These are phyloP conservation scores for Drosophila pallidifrons DNA, from an alignment of 1,140 invertebrate genomes.

Conservation along the genomic window DNA sequence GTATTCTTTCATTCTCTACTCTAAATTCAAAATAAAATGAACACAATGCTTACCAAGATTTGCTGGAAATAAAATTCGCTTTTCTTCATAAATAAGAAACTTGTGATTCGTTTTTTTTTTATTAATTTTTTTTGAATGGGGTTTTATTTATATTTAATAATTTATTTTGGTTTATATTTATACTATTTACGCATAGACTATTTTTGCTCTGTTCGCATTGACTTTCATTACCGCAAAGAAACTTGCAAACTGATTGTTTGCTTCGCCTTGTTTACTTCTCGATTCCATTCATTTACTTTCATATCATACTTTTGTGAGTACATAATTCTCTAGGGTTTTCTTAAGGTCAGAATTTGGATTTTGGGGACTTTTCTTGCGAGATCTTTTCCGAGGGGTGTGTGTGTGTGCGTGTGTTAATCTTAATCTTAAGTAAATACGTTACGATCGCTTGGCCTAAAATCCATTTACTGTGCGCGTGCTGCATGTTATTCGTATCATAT, in stretches of 20 bases:
- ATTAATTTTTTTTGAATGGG: slow-evolving; percentile 49
- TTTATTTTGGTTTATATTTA: slow-evolving; percentile 74
- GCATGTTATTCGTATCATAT: neutral
- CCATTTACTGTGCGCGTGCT: neutral
- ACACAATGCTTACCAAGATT: too few relatives aligned
- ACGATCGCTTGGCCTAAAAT: slow-evolving; percentile 26
- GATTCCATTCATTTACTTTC: slow-evolving; percentile 14
- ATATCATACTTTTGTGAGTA: slow-evolving; percentile 18
- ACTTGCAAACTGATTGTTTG: slow-evolving; percentile 1
- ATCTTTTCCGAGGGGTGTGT: neutral
- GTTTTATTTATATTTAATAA: slow-evolving; percentile 65
- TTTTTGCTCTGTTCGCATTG: slow-evolving; percentile 3
- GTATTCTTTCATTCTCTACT: too few relatives aligned
- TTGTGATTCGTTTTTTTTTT: neutral
- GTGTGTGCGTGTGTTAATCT: slow-evolving; percentile 26
- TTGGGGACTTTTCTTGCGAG: slow-evolving; percentile 15
- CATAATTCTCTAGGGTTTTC: slow-evolving; percentile 62
- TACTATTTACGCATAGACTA: slow-evolving; percentile 58
- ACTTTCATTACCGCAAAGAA: neutral
- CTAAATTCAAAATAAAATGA: too few relatives aligned
- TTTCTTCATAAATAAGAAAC: neutral
- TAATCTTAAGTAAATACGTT: slow-evolving; percentile 55
- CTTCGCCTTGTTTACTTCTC: neutral
- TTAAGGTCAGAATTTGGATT: slow-evolving; percentile 13
- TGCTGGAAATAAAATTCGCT: too few relatives aligned